Evolutionary conservation across 2,888 invertebrate species (phyloP), one percentile per base, ranked within the genome.

Genomic region (Amiota minor): DNA sequence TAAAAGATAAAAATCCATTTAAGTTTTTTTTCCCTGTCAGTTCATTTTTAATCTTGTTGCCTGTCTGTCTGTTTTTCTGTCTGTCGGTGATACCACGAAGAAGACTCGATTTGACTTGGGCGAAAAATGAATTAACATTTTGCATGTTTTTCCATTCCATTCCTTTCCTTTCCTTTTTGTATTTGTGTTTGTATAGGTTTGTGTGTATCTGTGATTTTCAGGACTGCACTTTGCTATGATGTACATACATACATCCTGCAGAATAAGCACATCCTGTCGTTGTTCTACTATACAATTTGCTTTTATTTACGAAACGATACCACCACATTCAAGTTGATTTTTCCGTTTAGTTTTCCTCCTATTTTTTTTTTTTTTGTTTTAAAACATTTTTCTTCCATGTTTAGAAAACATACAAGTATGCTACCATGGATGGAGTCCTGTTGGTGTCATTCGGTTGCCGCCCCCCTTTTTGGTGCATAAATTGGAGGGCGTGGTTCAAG

Each of bases 71-170:
- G 35, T 3, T 1, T 53, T 12, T 23, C 23, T 16, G 12, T 12
- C 70, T 56, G 55, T 70, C 23, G 9, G 35, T 59, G 61, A 9
- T n/a, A 61, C 35, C 35, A 35, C 35, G 35, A 35, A 35, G 35
- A 35, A 35, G 35, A 35, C 70, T 53, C 56, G 20, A 47, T 18
- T 47, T 47, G 14, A 20, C 20, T 18, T 45, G 47, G 53, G 59
- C 53, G 79, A 73, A 83, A 83, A 20, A 83, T 82, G 81, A 84
- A 84, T 83, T 83, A 83, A 83, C 85, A 79, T 84, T 83, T 83
- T 82, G 83, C 84, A 82, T 81, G 83, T 80, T 59, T 35, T 14
- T 45, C 9, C 14, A 12, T 18, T 67, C 20, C 9, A 11, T 14
- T 53, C 10, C 35, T 35, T 35, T 64, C 6, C n/a, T 53, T 35